Evolutionary conservation across 2,888 invertebrate genomes (phyloP), one percentile per base, ranked within the genome.

Genomic region (Coelinius sp.): DNA sequence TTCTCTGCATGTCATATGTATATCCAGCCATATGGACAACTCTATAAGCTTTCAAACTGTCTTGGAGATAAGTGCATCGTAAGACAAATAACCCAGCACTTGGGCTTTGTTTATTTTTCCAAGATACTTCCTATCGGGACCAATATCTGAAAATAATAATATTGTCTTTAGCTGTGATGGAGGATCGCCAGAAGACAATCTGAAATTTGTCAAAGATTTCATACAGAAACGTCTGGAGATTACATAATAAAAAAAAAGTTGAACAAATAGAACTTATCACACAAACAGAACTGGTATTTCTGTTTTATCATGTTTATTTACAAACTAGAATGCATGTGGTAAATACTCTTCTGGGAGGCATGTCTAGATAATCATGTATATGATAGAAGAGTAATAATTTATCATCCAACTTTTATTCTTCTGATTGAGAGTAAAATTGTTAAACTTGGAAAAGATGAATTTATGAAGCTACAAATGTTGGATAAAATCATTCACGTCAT

Each of bases 51-150:
- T 41, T 41, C 41, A 63, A 24, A 41, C 41, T 41, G 68, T 74
- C 70, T 53, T 22, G 46, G 31, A 71, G 72, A 69, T 73, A 73
- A 74, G 69, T 73, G 72, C 75, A 75, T 69, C 64, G 71, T 64
- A 68, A 24, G 38, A 69, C 63, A 70, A 14, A 24, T 49, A 63
- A 17, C 46, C 35, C 14, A 20, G 31, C 59, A 59, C 59, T 35
- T 35, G 59, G 59, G 35, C 31, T 49, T 20, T 35, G 35, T 31
- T 59, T 12, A 14, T 59, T 35, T 35, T 35, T 35, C 22, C 31
- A 3, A 49, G 20, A 20, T 49, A 49, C 8, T 49, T 49, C 20
- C 17, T 41, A 41, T 41, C 41, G 2, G 41, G 2, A 49, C 52
- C 2, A 24, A 4, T 38, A 38, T 38, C 12, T 41, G 41, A 10